These are phyloP conservation scores for Temnothorax rugatulus DNA, from an alignment of 2,888 invertebrate species.

Conservation along the genomic window DNA sequence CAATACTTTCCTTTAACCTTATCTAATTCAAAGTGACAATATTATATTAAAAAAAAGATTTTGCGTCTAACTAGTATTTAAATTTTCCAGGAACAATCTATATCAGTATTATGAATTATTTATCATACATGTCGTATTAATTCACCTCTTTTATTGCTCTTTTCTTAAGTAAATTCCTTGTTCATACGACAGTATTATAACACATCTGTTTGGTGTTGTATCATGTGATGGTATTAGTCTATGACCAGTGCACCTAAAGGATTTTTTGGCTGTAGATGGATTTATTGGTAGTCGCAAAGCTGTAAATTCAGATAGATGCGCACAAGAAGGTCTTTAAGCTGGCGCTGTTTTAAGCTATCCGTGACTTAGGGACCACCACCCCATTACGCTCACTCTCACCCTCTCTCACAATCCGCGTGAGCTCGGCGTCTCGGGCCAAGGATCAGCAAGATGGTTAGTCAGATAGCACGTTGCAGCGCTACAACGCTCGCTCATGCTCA, in stretches of 20 bases:
- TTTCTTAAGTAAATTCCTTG: background rate
- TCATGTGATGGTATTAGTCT: too few species aligned
- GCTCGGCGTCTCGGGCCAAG: slow-evolving; percentile 71
- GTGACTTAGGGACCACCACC: slow-evolving; percentile 64
- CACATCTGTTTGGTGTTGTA: background rate
- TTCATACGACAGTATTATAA: background rate
- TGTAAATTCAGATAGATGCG: slow-evolving; percentile 54
- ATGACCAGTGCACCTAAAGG: too few species aligned
- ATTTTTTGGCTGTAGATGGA: background rate
- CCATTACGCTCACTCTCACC: slow-evolving; percentile 57
- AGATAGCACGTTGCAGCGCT: slow-evolving; percentile 73
- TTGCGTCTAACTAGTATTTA: background rate
- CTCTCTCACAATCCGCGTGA: slow-evolving; percentile 54
- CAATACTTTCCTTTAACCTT: too few species aligned
- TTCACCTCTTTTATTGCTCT: background rate
- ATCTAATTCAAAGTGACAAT: too few species aligned
- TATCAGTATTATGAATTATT: background rate
- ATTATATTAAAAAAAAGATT: background rate
- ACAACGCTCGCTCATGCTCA: slow-evolving; percentile 65
- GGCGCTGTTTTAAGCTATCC: slow-evolving; percentile 57
- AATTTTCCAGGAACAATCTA: background rate
- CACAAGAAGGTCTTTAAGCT: slow-evolving; percentile 30
- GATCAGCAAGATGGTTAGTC: slow-evolving; percentile 74
- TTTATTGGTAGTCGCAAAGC: background rate
- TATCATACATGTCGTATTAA: background rate